Base-by-base conservation (phyloP, 2,113 vertebrate species). In the Laticauda laticaudata region DNA sequence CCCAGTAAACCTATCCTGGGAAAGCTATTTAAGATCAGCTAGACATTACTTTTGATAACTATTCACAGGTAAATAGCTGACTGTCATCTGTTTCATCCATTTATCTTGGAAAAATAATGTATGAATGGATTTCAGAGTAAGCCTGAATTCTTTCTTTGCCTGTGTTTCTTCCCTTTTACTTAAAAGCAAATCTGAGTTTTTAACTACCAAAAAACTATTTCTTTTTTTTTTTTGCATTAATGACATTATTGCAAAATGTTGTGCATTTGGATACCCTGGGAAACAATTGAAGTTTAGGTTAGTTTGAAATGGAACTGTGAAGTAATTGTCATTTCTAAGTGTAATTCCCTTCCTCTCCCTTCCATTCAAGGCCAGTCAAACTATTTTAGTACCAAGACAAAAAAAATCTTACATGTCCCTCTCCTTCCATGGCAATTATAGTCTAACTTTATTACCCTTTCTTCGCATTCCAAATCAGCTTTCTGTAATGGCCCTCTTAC, bases 1-100 rank as follows among this genome's bases (percentile, higher is more conserved):
- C 2, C 45, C 23, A 86, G 88, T 15, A 87, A 92, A n/a, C 0
- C 94, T 89, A 0, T 0, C 87, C 69, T n/a, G 92, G 86, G 61
- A 55, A 96, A 92, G 92, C 53, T 85, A 88, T 88, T 94, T 59
- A 93, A 94, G 69, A 54, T 69, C 34, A 55, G n/a, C 86, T 90
- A 64, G 45, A 90, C 81, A 90, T 87, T 90, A 39, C 45, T 64
- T 51, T 26, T 54, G 55, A 61, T 43, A 86, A 43, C 69, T 7
- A 5, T 43, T 21, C 8, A 2, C 21, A 43, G 4, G 4, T 21
- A 15, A 64, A 86, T 29, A 90, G 23, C 45, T 64, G 55, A 26
- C 11, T 61, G 88, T 24, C n/a, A 92, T 23, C 91, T 75, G 34
- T 92, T n/a, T 64, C 43, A 29, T 51, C 12, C 3, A 61, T 59